Conservation (phyloP, 1,140 invertebrate species). For the Plutomurus gul region DNA sequence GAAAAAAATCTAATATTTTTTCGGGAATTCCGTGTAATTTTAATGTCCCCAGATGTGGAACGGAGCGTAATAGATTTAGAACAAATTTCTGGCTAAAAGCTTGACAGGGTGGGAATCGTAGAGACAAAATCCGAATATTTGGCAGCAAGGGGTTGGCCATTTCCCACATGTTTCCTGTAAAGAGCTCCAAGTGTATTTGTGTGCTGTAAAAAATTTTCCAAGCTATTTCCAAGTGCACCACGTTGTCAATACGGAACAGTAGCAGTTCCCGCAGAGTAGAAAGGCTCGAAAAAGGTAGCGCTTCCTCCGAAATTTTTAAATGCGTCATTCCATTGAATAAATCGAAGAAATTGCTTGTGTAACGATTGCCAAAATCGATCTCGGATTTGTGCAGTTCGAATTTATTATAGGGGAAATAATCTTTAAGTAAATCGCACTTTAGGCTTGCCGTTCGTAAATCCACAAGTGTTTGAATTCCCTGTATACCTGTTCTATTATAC, state of each 20-base stretch:
- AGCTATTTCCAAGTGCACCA: background rate
- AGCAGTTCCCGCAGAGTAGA: constrained; percentile 6
- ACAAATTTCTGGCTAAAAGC: background rate
- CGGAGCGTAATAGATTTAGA: background rate
- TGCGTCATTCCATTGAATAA: background rate
- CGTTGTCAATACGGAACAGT: background rate
- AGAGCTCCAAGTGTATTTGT: constrained; percentile 20
- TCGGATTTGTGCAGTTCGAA: background rate
- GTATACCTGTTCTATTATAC: background rate
- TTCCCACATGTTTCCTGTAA: background rate
- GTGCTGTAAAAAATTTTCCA: no score
- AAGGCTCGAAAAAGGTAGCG: background rate
- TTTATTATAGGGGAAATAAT: background rate
- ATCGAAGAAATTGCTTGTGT: constrained; percentile 3
- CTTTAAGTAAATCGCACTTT: background rate
- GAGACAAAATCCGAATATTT: background rate
- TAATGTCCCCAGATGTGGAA: background rate
- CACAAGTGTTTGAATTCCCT: background rate
- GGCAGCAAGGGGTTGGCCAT: background rate
- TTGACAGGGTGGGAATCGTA: background rate
- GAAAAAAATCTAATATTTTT: background rate
- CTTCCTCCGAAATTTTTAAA: background rate
- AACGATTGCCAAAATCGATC: background rate
- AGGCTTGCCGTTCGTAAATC: background rate
- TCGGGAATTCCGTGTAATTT: background rate